phyloP scores from a whole-genome alignment of 2,888 invertebrate species.

The Tridacna crocea region DNA sequence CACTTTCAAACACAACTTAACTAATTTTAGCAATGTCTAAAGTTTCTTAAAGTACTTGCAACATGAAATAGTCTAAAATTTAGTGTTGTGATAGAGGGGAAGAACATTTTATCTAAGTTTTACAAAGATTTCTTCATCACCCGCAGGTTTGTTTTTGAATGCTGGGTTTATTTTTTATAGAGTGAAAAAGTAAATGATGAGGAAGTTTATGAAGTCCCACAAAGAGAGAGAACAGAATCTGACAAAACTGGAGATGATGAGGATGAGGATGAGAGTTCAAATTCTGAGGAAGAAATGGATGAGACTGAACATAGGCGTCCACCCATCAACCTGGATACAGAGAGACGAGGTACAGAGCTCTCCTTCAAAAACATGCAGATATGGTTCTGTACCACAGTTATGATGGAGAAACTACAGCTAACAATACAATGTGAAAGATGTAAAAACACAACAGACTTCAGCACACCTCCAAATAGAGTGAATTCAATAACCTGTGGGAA shows the following conservation, averaged over 20 bases:
- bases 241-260: constrained; percentile 14
- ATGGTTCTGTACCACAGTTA: constrained; percentile 78
- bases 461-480: constrained; percentile 71
- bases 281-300: constrained; percentile 32
- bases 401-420: constrained; percentile 75
- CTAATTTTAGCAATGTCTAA: too few species aligned
- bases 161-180: background rate
- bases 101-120: too few species aligned
- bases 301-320: constrained; percentile 32
- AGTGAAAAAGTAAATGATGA: constrained; percentile 27
- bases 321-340: constrained; percentile 51
- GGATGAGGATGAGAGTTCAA: constrained; percentile 41
- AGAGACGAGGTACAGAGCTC: constrained; percentile 81
- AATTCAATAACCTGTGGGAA: constrained; percentile 77
- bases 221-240: constrained; percentile 24
- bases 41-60: too few species aligned
- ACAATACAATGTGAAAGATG: constrained; percentile 80
- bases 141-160: too few species aligned
- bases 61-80: too few species aligned
- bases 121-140: too few species aligned
- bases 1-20: too few species aligned
- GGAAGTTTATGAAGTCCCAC: constrained; percentile 53
- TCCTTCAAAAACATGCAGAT: constrained; percentile 79
- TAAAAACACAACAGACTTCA: constrained; percentile 76
- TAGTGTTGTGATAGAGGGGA: too few species aligned